Evolutionary conservation across 2,113 vertebrate genomes (phyloP), one percentile per base, ranked within the genome.

Genomic region (Anguilla rostrata): DNA sequence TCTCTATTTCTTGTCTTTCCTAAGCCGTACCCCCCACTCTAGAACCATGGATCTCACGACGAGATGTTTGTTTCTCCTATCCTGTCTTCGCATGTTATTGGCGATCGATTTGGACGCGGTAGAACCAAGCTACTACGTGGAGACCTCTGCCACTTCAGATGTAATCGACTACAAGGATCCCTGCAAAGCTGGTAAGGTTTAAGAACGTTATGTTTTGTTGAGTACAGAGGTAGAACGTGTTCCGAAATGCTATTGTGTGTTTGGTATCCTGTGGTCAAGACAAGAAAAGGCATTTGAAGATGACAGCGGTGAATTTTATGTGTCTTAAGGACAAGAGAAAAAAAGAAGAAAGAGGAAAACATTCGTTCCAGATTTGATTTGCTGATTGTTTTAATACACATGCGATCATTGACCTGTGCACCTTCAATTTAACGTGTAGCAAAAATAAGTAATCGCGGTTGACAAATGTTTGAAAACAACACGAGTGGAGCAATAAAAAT

Each of bases 121-220:
- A 81, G 95, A 95, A 88, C 93, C 94, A 2, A 89, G 93, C 90
- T 95, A 93, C 93, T 94, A 94, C 85, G 93, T 94, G 90, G 95
- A 94, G 20, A 82, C 91, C 86, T 56, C 78, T 92, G 92, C 92
- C 92, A 92, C 93, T 91, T 92, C 94, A 91, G 95, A 95, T 86
- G 83, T 86, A 83, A 95, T 95, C 93, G 94, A 95, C 92, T 95
- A 95, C 83, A 95, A 95, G 92, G 95, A 95, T 95, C 95, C 95
- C 88, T 95, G 95, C 87, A 95, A 95, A 95, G 95, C 95, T 92
- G 95, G 95, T 95, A 88, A 94, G 94, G 82, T 84, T 83, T 81
- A 66, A 71, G 29, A 88, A 57, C 84, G 88, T 83, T 88, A 90
- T 90, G 89, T 78, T 90, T 57, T 46, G 86, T 53, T 90, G 84